Evolutionary conservation across 2,888 invertebrate genomes (phyloP).

Genomic region (Malachius bipustulatus): DNA sequence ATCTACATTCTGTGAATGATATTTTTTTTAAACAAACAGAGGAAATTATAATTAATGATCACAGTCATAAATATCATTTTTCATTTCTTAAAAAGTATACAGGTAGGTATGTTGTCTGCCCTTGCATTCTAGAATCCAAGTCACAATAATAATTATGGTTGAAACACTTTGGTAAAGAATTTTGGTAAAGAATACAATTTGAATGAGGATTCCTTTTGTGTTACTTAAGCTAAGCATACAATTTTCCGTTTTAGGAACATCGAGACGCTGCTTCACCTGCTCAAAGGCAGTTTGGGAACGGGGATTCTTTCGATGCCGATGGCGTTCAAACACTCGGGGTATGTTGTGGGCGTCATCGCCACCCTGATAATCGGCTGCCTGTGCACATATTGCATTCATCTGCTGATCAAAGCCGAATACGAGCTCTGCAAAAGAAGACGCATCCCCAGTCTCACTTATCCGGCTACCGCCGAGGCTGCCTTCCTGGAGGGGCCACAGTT

Average conservation of each 20-base stretch:
- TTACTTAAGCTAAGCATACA: too few relatives aligned
- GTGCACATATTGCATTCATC: slow-evolving; percentile 89
- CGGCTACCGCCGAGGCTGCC: slow-evolving; percentile 67
- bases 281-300: slow-evolving; percentile 85
- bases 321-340: slow-evolving; percentile 74
- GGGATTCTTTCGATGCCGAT: slow-evolving; percentile 86
- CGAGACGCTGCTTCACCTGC: slow-evolving; percentile 70
- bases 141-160: too few relatives aligned
- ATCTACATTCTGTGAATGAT: too few relatives aligned
- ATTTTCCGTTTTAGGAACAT: slow-evolving; percentile 47
- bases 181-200: too few relatives aligned
- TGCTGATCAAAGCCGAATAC: slow-evolving; percentile 62
- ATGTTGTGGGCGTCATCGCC: slow-evolving; percentile 66
- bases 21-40: too few relatives aligned
- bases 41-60: too few relatives aligned
- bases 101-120: too few relatives aligned
- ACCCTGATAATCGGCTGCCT: slow-evolving; percentile 75
- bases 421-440: slow-evolving; percentile 46
- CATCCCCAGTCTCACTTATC: slow-evolving; percentile 57
- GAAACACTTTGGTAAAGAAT: too few relatives aligned
- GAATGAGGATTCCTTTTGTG: too few relatives aligned
- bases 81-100: too few relatives aligned
- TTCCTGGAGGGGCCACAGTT: slow-evolving; percentile 62
- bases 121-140: too few relatives aligned
- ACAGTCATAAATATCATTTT: too few relatives aligned